Evolutionary conservation across 2,113 vertebrate genomes (phyloP).

Genomic region (Oenanthe oenanthe): DNA sequence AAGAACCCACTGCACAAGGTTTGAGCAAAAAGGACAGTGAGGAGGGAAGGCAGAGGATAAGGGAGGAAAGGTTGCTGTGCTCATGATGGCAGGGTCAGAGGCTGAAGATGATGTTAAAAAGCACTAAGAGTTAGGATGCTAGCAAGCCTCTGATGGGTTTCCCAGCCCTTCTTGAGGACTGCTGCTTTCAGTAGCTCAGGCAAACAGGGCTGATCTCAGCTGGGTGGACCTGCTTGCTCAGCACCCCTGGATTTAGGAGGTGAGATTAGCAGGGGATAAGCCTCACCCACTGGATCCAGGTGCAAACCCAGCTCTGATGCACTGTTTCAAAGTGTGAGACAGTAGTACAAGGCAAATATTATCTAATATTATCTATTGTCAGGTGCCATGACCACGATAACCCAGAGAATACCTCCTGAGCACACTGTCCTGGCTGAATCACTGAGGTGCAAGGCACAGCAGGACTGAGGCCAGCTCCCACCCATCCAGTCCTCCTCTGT

Average conservation of each 20-base stretch:
- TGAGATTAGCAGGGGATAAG: not conserved
- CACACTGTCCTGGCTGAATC: not conserved
- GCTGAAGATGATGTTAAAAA: not conserved
- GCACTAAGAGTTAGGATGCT: not conserved
- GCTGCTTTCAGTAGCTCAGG: not conserved
- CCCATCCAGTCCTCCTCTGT: not conserved
- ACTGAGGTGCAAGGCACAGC: not conserved
- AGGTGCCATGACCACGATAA: not conserved
- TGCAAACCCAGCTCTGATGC: not conserved
- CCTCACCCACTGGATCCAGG: not conserved
- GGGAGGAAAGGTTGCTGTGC: not conserved
- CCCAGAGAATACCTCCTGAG: not conserved
- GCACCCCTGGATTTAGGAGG: accelerated
- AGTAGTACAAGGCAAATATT: not conserved
- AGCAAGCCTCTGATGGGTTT: accelerated
- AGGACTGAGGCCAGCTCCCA: not conserved
- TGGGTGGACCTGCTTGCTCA: not conserved
- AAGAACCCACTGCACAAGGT: not conserved
- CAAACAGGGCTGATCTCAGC: not conserved
- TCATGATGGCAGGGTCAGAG: not conserved
- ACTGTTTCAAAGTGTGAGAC: not conserved
- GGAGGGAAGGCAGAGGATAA: not conserved
- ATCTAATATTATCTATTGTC: not conserved
- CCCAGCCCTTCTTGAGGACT: not conserved
- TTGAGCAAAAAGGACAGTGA: not conserved